Percentiles rank a stretch among this genome's conserved stretches.
phyloP scores from a whole-genome alignment of 1,140 invertebrate species.

The Leptoteleia sp. region DNA sequence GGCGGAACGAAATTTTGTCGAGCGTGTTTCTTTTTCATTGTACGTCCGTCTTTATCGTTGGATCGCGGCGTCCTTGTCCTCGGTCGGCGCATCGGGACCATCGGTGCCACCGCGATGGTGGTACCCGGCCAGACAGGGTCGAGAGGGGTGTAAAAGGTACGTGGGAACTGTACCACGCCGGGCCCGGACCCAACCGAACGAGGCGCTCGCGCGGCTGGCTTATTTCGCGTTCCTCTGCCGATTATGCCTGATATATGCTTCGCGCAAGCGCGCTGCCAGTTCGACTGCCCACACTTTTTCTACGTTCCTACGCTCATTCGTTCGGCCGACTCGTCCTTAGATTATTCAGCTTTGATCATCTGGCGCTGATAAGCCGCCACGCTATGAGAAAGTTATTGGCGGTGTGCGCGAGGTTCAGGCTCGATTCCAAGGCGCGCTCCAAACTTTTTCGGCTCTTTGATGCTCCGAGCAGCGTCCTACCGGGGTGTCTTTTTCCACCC shows the following conservation, averaged over 20 bases:
- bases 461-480: not conserved
- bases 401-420: slow-evolving; percentile 24
- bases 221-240: slow-evolving; percentile 61
- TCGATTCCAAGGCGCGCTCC: slow-evolving; percentile 18
- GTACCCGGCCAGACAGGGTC: slow-evolving; percentile 49
- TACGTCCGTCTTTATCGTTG: slow-evolving; percentile 16
- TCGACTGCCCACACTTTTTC: slow-evolving; percentile 56
- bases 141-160: slow-evolving; percentile 73
- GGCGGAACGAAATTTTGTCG: slow-evolving; percentile 1
- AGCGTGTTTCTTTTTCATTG: slow-evolving; percentile 22
- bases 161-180: slow-evolving; percentile 76
- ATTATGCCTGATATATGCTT: slow-evolving; percentile 56
- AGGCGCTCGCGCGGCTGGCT: slow-evolving; percentile 44
- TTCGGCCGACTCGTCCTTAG: slow-evolving; percentile 29
- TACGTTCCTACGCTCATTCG: slow-evolving; percentile 36
- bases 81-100: slow-evolving; percentile 42
- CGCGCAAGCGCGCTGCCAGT: slow-evolving; percentile 39
- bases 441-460: slow-evolving; percentile 15
- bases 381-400: slow-evolving; percentile 53
- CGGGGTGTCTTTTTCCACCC: not conserved
- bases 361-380: slow-evolving; percentile 46
- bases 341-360: slow-evolving; percentile 57
- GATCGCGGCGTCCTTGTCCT: slow-evolving; percentile 39
- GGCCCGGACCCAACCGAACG: slow-evolving; percentile 44
- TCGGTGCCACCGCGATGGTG: slow-evolving; percentile 37